Conservation (phyloP, 2,113 vertebrate species). For the Trochalopteron elliotii region DNA sequence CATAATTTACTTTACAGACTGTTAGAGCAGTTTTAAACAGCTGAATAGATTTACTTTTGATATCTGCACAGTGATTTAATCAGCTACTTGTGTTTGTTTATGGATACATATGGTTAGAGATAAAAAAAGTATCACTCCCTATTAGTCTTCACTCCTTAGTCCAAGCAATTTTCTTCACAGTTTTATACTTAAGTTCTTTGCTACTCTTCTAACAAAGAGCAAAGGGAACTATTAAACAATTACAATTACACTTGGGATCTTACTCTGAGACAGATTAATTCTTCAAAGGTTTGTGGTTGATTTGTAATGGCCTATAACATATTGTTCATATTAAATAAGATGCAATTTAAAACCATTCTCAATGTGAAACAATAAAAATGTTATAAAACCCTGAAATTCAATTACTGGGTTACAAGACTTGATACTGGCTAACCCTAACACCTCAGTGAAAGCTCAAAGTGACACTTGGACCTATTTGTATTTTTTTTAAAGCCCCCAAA, state of each 20-base stretch:
- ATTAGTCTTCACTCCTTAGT: constrained; percentile 19
- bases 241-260: constrained; percentile 24
- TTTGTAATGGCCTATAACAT: constrained; percentile 34
- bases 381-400: not conserved
- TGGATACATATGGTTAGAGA: not conserved
- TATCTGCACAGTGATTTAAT: not conserved
- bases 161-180: constrained; percentile 6
- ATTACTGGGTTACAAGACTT: not conserved
- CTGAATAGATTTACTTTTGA: constrained; percentile 22
- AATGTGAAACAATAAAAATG: constrained; percentile 6
- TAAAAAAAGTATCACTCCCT: constrained; percentile 1
- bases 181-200: constrained; percentile 22
- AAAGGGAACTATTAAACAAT: constrained; percentile 49
- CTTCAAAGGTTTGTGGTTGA: constrained; percentile 52
- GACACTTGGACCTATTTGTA: not conserved
- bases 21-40: not conserved
- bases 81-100: constrained; percentile 35
- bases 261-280: constrained; percentile 29
- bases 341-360: not conserved
- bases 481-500: not conserved
- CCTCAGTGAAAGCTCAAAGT: not conserved
- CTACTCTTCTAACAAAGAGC: constrained; percentile 26
- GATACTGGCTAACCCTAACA: not conserved
- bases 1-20: not conserved
- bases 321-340: constrained; percentile 37